Conservation (phyloP, 2,888 invertebrate species). For the Ptilodon capucinus region DNA sequence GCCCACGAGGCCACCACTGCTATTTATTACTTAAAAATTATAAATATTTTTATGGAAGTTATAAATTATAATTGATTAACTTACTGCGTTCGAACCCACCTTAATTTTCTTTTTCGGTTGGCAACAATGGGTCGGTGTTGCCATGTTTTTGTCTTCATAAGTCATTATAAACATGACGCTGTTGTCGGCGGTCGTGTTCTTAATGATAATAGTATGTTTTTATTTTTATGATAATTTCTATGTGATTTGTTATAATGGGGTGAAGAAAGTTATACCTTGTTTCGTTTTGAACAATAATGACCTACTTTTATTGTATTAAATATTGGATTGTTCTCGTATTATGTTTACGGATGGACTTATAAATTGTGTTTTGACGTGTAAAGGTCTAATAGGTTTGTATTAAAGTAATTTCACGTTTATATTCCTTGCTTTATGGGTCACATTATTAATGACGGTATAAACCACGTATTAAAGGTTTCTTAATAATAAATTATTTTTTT, state of each 20-base stretch:
- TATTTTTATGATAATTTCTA: conserved; percentile 32
- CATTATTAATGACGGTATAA: not conserved
- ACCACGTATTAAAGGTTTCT: not conserved
- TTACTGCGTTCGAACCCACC: conserved; percentile 32
- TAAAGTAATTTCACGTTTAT: not conserved
- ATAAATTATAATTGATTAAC: conserved; percentile 15
- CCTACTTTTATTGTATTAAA: conserved; percentile 12
- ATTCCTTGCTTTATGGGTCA: not conserved
- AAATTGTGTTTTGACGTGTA: not conserved
- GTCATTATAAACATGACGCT: conserved; percentile 42
- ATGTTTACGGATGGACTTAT: not conserved
- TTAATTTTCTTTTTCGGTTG: conserved; percentile 35
- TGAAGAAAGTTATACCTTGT: conserved; percentile 2
- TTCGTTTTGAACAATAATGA: conserved; percentile 25
- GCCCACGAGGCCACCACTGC: too few relatives aligned
- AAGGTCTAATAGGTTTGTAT: not conserved
- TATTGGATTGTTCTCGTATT: conserved; percentile 6
- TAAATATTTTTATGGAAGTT: conserved; percentile 29
- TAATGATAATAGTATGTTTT: conserved; percentile 34
- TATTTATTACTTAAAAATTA: too few relatives aligned
- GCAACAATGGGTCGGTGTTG: conserved; percentile 39
- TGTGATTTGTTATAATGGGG: conserved; percentile 28
- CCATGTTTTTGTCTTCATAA: conserved; percentile 43
- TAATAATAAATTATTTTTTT: not conserved
- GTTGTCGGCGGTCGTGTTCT: conserved; percentile 41